phyloP scores from a whole-genome alignment of 2,888 invertebrate genomes.

The Portevinia maculata region DNA sequence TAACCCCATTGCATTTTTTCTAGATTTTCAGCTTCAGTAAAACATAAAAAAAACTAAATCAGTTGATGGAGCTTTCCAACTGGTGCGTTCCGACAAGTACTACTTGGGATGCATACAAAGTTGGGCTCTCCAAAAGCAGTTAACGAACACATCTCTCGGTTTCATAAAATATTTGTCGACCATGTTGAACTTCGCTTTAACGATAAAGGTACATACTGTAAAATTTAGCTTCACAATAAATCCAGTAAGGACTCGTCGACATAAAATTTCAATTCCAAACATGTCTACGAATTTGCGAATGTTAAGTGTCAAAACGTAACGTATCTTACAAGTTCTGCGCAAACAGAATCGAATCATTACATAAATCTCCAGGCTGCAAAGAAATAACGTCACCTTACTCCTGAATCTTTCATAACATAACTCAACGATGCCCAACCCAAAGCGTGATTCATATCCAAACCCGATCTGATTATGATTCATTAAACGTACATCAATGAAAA shows the following conservation, averaged over 20 bases:
- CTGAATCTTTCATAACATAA: conserved; percentile 20
- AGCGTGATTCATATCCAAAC: conserved; percentile 23
- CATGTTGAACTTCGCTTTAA: too few species aligned
- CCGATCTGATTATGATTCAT: conserved; percentile 59
- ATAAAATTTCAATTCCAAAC: background rate
- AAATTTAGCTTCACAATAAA: background rate
- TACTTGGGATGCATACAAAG: too few species aligned
- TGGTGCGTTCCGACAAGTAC: too few species aligned
- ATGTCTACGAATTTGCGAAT: conserved; percentile 5
- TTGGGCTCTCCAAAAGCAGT: too few species aligned
- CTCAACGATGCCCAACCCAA: conserved; percentile 33
- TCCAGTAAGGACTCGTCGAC: background rate
- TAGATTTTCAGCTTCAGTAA: too few species aligned
- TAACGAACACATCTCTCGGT: too few species aligned
- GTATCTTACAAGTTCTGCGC: background rate
- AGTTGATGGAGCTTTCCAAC: too few species aligned
- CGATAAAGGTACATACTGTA: too few species aligned
- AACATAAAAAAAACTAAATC: too few species aligned
- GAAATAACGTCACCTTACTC: conserved; percentile 2
- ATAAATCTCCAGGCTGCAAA: conserved; percentile 22
- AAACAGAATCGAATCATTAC: background rate
- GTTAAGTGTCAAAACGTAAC: background rate
- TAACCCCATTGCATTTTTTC: too few species aligned
- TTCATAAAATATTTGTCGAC: too few species aligned
- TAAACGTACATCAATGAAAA: conserved; percentile 22